Evolutionary conservation across 2,797 vertebrate species (phyloP).

Genomic region (Lepidocolaptes lacrymiger): DNA sequence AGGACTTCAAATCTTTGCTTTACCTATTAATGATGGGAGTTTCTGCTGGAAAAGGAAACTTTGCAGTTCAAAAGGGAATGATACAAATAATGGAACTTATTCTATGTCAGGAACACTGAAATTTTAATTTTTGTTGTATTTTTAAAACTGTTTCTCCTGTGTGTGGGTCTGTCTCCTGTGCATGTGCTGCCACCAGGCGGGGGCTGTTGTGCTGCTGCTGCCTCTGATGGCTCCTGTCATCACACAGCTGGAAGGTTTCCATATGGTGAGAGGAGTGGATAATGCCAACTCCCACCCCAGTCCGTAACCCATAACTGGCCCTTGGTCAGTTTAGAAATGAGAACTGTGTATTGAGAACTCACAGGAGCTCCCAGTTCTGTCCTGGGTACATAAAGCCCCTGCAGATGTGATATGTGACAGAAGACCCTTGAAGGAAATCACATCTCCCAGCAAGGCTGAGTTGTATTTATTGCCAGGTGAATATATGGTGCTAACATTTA

Average conservation of each 20-base stretch:
- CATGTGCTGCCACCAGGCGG: slow-evolving; percentile 49
- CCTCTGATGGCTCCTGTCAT: background rate
- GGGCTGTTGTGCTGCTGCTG: background rate
- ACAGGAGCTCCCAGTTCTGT: background rate
- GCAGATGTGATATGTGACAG: accelerated
- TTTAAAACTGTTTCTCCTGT: accelerated
- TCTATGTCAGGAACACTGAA: background rate
- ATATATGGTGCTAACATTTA: background rate
- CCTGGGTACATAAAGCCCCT: background rate
- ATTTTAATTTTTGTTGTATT: too few relatives aligned
- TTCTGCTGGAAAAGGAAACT: background rate
- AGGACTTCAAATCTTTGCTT: background rate
- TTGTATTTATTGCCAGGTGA: background rate
- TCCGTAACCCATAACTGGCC: background rate
- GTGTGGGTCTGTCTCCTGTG: background rate
- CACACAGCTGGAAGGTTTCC: background rate
- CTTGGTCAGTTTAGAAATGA: background rate
- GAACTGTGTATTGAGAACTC: background rate
- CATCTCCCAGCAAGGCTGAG: background rate
- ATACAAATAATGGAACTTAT: background rate
- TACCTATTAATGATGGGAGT: background rate
- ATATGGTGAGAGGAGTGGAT: background rate
- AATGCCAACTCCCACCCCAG: background rate
- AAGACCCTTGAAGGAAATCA: background rate
- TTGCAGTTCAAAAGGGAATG: background rate